These are phyloP conservation scores for Eupithecia insigniata DNA, from an alignment of 2,888 invertebrate genomes.

Conservation along the genomic window DNA sequence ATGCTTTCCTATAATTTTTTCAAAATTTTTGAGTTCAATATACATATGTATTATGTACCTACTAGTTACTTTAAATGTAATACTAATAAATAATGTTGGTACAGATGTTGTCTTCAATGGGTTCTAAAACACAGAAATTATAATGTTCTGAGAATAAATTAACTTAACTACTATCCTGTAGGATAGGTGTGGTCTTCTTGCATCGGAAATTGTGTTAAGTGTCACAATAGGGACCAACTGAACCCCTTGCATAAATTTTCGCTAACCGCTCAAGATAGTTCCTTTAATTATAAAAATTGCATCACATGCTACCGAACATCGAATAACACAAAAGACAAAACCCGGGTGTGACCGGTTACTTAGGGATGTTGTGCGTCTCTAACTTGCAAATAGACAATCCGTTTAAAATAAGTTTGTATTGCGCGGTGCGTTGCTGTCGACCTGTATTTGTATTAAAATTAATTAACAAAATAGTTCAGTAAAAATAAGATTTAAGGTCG, in stretches of 20 bases:
- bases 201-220: not conserved
- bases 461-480: not conserved
- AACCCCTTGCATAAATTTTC: not conserved
- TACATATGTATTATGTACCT: too few species aligned
- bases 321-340: constrained; percentile 47
- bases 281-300: constrained; percentile 27
- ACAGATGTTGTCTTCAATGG: not conserved
- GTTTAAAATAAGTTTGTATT: not conserved
- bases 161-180: too few species aligned
- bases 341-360: constrained; percentile 43
- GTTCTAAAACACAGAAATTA: too few species aligned
- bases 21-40: not conserved
- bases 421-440: not conserved
- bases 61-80: not conserved
- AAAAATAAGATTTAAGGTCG: too few species aligned
- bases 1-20: not conserved
- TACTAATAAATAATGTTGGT: not conserved
- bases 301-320: constrained; percentile 32
- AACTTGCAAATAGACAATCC: too few species aligned
- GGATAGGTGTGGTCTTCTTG: not conserved
- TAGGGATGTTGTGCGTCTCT: too few species aligned
- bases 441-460: not conserved
- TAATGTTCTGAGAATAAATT: not conserved
- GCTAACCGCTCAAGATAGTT: constrained; percentile 4
- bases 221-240: not conserved